Percentiles rank a stretch among this genome's conserved stretches.
These are phyloP conservation scores for Falco cherrug DNA, from an alignment of 2,797 vertebrate species.

Conservation along the genomic window DNA sequence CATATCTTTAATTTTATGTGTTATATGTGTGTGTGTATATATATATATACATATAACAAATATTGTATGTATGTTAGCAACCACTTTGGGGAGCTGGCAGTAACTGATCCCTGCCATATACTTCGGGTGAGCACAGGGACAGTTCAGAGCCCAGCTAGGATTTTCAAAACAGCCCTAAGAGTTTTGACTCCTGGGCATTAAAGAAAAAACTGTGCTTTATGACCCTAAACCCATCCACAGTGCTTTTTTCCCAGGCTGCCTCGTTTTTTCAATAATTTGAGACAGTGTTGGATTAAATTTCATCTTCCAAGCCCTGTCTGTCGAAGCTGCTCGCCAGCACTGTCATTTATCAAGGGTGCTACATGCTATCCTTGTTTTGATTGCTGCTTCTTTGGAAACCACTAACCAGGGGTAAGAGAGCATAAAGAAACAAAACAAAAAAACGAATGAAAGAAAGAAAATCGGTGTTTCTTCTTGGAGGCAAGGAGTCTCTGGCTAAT, in stretches of 20 bases:
- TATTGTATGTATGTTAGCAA: neutral
- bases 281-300: slow-evolving; percentile 36
- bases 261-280: slow-evolving; percentile 19
- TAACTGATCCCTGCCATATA: neutral
- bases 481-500: neutral
- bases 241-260: slow-evolving; percentile 45
- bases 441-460: neutral
- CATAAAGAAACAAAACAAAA: neutral
- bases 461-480: neutral
- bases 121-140: neutral
- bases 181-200: neutral
- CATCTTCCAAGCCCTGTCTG: neutral
- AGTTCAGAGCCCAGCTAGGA: neutral
- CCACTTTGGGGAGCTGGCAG: neutral
- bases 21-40: no score
- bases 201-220: neutral
- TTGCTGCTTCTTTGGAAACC: slow-evolving; percentile 31
- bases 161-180: neutral
- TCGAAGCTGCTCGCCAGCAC: neutral
- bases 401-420: neutral
- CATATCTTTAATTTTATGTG: neutral
- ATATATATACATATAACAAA: no score
- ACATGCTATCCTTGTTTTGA: neutral
- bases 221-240: neutral
- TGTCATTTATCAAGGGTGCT: slow-evolving; percentile 41